Conservation (phyloP, 2,113 vertebrate genomes). For the Typhlomys cinereus region DNA sequence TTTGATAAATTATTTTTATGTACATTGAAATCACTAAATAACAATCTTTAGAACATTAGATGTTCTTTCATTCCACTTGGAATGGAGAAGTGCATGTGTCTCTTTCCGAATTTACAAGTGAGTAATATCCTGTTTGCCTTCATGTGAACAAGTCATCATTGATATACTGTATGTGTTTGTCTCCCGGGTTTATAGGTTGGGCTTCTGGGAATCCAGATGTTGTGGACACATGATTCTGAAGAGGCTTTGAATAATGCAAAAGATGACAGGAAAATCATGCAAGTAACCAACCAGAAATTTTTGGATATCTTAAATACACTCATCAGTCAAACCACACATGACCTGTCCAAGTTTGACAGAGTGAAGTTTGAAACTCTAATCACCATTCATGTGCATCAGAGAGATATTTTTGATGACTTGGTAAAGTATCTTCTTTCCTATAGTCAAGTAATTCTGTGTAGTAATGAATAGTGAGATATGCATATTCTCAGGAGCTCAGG, state of each 20-base stretch:
- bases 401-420: slow-evolving; percentile 95
- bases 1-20: neutral
- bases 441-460: neutral
- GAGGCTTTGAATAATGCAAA: slow-evolving; percentile 89
- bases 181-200: slow-evolving; percentile 86
- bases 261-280: slow-evolving; percentile 92
- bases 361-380: slow-evolving; percentile 94
- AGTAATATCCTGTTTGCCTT: neutral
- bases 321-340: slow-evolving; percentile 91
- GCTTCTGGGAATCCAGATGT: slow-evolving; percentile 93
- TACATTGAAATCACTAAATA: neutral
- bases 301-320: slow-evolving; percentile 92
- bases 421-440: slow-evolving; percentile 81
- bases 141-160: neutral
- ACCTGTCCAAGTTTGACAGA: slow-evolving; percentile 91
- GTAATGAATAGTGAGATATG: neutral
- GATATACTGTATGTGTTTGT: slow-evolving; percentile 24
- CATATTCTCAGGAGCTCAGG: neutral
- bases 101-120: too few relatives aligned
- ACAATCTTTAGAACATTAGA: too few relatives aligned
- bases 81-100: too few relatives aligned
- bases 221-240: slow-evolving; percentile 94
- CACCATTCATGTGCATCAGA: slow-evolving; percentile 96
- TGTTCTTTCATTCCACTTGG: too few relatives aligned
- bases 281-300: slow-evolving; percentile 90